Conservation (phyloP, 1,140 invertebrate species). For the Penaeus vannamei region DNA sequence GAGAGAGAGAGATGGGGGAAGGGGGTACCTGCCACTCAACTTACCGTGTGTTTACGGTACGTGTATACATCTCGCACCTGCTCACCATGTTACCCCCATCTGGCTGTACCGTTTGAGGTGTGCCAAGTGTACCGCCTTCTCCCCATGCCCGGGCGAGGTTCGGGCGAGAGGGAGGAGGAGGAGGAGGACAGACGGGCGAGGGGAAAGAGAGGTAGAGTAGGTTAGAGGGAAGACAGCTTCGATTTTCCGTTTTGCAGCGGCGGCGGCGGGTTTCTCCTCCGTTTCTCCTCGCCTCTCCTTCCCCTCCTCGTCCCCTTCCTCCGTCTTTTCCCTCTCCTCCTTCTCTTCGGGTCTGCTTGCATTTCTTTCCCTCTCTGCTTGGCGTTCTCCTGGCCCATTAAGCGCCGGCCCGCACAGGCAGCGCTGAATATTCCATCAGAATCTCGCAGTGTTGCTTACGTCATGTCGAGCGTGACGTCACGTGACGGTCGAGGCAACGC, state of each 20-base stretch:
- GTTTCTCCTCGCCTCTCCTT: not conserved
- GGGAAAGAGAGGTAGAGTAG: not conserved
- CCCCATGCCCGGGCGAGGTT: not conserved
- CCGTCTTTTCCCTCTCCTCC: not conserved
- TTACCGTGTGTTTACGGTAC: too few relatives aligned
- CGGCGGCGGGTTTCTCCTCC: not conserved
- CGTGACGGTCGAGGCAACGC: too few relatives aligned
- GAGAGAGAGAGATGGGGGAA: too few relatives aligned
- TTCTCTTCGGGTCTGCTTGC: not conserved
- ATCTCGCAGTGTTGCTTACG: too few relatives aligned
- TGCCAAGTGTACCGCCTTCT: too few relatives aligned
- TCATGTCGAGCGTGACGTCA: too few relatives aligned
- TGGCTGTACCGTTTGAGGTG: too few relatives aligned
- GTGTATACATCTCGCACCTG: too few relatives aligned
- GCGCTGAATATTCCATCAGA: too few relatives aligned
- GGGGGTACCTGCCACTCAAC: too few relatives aligned
- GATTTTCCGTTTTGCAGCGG: not conserved
- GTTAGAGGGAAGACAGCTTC: not conserved
- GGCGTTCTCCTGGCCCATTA: not conserved
- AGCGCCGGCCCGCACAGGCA: too few relatives aligned
- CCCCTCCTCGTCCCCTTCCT: not conserved
- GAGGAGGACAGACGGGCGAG: not conserved
- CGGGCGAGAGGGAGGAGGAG: not conserved
- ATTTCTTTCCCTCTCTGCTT: not conserved
- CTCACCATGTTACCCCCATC: too few relatives aligned